Base-by-base conservation (phyloP, 2,113 vertebrate genomes). In the Arothron firmamentum region DNA sequence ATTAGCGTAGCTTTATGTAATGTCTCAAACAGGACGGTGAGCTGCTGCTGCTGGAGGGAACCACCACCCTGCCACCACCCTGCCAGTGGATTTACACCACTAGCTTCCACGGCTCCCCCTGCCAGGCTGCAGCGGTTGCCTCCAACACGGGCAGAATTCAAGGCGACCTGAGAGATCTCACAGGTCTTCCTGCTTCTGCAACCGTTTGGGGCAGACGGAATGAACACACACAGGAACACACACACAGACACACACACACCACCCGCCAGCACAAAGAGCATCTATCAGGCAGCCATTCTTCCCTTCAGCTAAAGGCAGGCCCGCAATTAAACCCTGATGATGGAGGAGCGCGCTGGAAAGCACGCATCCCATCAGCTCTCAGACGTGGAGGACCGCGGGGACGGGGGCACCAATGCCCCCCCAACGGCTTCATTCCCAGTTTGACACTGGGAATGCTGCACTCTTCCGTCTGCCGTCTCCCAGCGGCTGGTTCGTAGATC, bases 1-100 rank as follows among this genome's bases (percentile, higher is more conserved):
- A 84, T 85, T 74, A 81, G 62, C 74, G 74, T 64, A 54, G 65
- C 52, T 80, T 82, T 67, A 74, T 83, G 56, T 52, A 62, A 67
- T 62, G 76, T 72, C 41, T 71, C 1, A 13, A 4, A 14, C 67
- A 62, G 50, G 52, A 58, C 56, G 62, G 64, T 70, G 67, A 48
- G 59, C 56, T 23, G 6, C 70, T 48, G 59, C 72, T 64, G 70
- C 77, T 67, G 54, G 75, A 6, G 48, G 42, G 64, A 81, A 52
- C 62, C 47, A 50, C 43, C 19, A 62, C 57, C 46, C 56, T 66
- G 74, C 62, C 47, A 50, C 43, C 19, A 62, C 57, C 46, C 56
- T 66, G 74, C n/a, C n/a, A 80, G 78, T 84, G 80, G 79, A 64
- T 68, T 74, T 46, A 62, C 53, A 50, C 56, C 70, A 78, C 65